Evolutionary conservation across 1,140 invertebrate species (phyloP), one percentile per base, ranked within the genome.

Genomic region (Akabosia matsudoensis): DNA sequence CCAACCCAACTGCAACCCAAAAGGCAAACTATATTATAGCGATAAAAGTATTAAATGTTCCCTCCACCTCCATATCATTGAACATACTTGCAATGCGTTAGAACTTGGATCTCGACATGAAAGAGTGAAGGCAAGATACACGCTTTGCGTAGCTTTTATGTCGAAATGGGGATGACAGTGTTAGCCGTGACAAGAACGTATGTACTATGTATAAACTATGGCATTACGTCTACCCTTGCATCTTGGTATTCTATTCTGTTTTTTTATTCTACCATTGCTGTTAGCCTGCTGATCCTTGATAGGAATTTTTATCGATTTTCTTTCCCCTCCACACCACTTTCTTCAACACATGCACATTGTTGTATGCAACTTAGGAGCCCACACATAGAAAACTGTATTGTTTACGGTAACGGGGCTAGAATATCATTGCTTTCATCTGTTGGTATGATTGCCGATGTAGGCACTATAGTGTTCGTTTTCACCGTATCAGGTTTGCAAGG

Each of bases 231-330:
- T 45, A 45, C 37, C n/a, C n/a, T n/a, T n/a, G n/a, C n/a, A n/a
- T n/a, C n/a, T n/a, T n/a, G n/a, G n/a, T n/a, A 45, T 45, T 45
- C 18, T 45, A 45, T 45, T 45, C 7, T 45, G 37, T 7, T 45
- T 45, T 45, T n/a, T 45, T 18, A 7, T 45, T 45, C 54, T 56
- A 22, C 54, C 24, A 22, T 22, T 56, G 10, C 54, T 56, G n/a
- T 73, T 77, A 64, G 70, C 76, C 76, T 77, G 73, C 73, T 77
- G 76, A 77, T 77, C 76, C 76, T 77, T 77, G 76, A 77, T 77
- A 72, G 76, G 61, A 77, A 77, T 77, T 77, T 77, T 77, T 77
- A 77, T 77, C 76, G 76, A 77, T 77, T 77, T 77, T 77, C 73
- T 74, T 77, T 77, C 76, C 76, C 73, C 73, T 74, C 73, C 73